These are phyloP conservation scores for Cetonia aurata DNA, from an alignment of 2,888 invertebrate species.

Conservation along the genomic window DNA sequence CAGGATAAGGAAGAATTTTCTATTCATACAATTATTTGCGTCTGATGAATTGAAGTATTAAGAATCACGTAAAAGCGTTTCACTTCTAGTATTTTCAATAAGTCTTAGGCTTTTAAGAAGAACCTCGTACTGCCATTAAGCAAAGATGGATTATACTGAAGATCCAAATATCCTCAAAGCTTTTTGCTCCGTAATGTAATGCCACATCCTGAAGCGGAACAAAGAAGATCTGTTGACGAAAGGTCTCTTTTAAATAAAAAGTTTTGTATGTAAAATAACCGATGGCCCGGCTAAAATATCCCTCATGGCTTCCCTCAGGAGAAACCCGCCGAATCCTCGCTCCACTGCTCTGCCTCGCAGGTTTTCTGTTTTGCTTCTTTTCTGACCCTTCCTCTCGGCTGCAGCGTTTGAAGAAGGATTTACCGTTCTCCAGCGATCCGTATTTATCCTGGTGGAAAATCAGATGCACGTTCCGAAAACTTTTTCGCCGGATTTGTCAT, in stretches of 20 bases:
- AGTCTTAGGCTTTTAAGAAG: too few species aligned
- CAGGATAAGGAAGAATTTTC: too few species aligned
- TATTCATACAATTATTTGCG: too few species aligned
- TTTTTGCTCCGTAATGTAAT: too few species aligned
- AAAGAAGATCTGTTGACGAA: background rate
- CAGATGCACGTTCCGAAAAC: slow-evolving; percentile 27
- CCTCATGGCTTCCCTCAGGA: slow-evolving; percentile 20
- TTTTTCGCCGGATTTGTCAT: slow-evolving; percentile 20
- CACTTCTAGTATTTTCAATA: too few species aligned
- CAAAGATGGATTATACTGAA: too few species aligned
- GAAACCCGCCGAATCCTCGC: background rate
- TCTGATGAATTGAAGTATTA: too few species aligned
- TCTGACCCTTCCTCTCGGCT: background rate
- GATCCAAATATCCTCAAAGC: too few species aligned
- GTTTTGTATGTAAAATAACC: slow-evolving; percentile 33
- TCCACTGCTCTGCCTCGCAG: background rate
- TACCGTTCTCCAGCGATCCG: slow-evolving; percentile 10
- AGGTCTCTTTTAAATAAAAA: slow-evolving; percentile 24
- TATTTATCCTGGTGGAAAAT: slow-evolving; percentile 36
- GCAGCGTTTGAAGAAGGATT: slow-evolving; percentile 27
- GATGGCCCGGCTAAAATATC: slow-evolving; percentile 17
- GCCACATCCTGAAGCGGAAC: too few species aligned
- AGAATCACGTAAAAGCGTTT: too few species aligned
- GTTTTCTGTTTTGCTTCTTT: slow-evolving; percentile 30
- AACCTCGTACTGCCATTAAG: too few species aligned